These are phyloP conservation scores for Drosophila subpulchrella DNA, from an alignment of 1,140 invertebrate genomes.

Conservation along the genomic window DNA sequence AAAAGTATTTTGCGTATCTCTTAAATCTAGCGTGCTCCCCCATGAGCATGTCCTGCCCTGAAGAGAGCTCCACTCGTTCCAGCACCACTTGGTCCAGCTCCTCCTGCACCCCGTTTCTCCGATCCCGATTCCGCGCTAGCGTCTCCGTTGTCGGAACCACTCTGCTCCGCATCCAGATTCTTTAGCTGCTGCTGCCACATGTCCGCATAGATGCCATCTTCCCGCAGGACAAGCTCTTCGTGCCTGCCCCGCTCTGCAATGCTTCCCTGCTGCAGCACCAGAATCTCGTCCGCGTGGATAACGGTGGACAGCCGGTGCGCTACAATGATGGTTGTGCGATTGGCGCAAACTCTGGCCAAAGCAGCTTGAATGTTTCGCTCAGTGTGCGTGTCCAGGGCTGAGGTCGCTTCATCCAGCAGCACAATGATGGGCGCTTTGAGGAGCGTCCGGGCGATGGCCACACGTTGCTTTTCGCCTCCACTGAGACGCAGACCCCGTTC, in stretches of 20 bases:
- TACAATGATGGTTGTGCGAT: conserved; percentile 96
- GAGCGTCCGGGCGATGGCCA: conserved; percentile 95
- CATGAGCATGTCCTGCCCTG: conserved; percentile 69
- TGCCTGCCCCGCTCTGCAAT: conserved; percentile 96
- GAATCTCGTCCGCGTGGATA: conserved; percentile 96
- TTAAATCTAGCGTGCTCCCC: conserved; percentile 51
- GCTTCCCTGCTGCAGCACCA: conserved; percentile 94
- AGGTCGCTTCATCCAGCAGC: conserved; percentile 95
- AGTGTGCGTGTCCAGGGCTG: conserved; percentile 93
- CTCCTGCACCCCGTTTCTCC: conserved; percentile 15
- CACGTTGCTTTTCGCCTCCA: conserved; percentile 97
- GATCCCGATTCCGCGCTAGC: conserved; percentile 5
- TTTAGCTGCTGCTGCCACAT: conserved; percentile 96
- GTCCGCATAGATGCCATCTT: conserved; percentile 90
- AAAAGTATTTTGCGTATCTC: conserved; percentile 34
- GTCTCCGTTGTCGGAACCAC: conserved; percentile 24
- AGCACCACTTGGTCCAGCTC: conserved; percentile 11
- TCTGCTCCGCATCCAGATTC: conserved; percentile 84
- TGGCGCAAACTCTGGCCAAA: conserved; percentile 90
- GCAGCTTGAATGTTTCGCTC: conserved; percentile 94
- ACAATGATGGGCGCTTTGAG: conserved; percentile 95
- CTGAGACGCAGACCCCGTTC: conserved; percentile 92
- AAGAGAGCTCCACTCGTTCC: conserved; percentile 34
- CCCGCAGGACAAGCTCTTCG: conserved; percentile 89
- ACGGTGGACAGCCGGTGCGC: conserved; percentile 97